Conservation (phyloP, 2,888 invertebrate species). For the Eristalis intricaria region DNA sequence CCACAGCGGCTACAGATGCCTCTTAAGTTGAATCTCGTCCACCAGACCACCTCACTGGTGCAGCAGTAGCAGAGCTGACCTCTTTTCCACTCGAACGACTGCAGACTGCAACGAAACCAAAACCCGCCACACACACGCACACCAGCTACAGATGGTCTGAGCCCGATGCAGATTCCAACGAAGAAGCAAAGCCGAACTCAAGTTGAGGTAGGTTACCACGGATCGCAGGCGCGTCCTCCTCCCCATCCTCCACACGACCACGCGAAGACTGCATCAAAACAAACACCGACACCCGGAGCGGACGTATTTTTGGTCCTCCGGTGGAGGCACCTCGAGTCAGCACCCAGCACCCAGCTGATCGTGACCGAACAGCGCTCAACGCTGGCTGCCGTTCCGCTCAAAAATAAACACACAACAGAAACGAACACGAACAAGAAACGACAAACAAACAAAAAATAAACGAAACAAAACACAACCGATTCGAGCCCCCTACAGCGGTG, state of each 20-base stretch:
- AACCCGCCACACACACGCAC: not conserved
- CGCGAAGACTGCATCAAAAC: conserved; percentile 34
- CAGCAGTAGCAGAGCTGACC: conserved; percentile 47
- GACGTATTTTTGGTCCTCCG: not conserved
- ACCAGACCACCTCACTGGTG: not conserved
- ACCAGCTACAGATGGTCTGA: conserved; percentile 35
- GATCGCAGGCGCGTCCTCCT: conserved; percentile 9
- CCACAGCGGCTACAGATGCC: too few species aligned
- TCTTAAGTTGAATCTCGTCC: not conserved
- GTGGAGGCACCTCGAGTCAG: not conserved
- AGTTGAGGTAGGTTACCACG: conserved; percentile 8
- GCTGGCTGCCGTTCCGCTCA: not conserved
- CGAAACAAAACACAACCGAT: not conserved
- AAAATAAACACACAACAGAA: not conserved
- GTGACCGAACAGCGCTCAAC: conserved; percentile 48
- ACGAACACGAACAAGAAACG: not conserved
- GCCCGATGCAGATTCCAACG: conserved; percentile 43
- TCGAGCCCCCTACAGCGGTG: not conserved
- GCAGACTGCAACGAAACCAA: not conserved
- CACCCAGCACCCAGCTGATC: conserved; percentile 55
- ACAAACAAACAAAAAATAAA: too few species aligned
- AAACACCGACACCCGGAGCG: conserved; percentile 19
- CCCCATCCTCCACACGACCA: not conserved
- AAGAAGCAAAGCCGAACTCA: not conserved
- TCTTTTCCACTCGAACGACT: conserved; percentile 42